Evolutionary conservation across 53 echinoderm and acorn worm species (phyloP), one percentile per base, ranked within the genome.

Genomic region (Patiria pectinifera): DNA sequence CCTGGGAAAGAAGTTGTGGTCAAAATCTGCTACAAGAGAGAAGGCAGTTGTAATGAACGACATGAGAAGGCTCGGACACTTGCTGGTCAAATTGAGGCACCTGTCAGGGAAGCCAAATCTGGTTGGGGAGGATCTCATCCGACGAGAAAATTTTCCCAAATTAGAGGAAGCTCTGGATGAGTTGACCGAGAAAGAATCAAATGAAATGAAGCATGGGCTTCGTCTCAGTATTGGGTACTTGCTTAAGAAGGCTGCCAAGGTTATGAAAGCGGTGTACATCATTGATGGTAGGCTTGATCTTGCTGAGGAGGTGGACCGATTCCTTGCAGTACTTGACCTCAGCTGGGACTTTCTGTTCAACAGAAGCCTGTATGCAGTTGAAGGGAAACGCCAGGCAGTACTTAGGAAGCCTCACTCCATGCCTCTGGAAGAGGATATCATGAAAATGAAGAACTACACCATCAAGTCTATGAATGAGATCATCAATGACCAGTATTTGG

Each of bases 221-320:
- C 48, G 80, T 22, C 91, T 91, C 12, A 80, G 82, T 18, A 23
- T 91, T 60, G 91, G 91, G 19, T 91, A 91, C 69, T 47, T 91
- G 6, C 63, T 91, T 11, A 91, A 91, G 66, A 91, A 24, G 53
- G 63, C 62, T 11, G 79, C 79, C 43, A 91, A 69, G 11, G 66
- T 91, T 6, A 91, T 91, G 91, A 86, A 86, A 71, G 86, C 86
- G 12, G 47, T 69, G 16, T 86, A 46, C 44, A 89, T 78, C 26
- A 89, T 78, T 35, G 44, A 78, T 23, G 89, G 53, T 45, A 75
- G 53, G 18, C 16, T 19, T 44, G 45, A 49, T 59, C 46, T 26
- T 78, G 66, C 60, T 19, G 79, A 89, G 45, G 89, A 89, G 13
- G 61, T 89, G 10, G 80, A 89, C 46, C 11, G 80, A 59, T 89